A percentile compares a stretch with the other conserved stretches of the same genome.
Evolutionary conservation across 2,888 invertebrate species (phyloP).

Genomic region (Saturnia japonica): DNA sequence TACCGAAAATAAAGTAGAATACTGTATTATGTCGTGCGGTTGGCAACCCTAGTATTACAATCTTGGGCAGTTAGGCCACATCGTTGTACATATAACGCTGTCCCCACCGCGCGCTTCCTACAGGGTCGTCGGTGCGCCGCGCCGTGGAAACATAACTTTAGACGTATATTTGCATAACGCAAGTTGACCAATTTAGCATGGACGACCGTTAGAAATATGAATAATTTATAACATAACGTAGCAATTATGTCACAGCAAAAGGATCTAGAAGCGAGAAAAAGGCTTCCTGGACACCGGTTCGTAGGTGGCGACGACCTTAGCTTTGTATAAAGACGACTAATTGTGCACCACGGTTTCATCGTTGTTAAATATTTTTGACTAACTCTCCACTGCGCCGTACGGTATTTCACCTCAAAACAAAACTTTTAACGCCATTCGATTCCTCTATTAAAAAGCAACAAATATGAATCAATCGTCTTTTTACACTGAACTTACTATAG

Average conservation of each 20-base stretch:
- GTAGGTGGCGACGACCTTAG: background rate
- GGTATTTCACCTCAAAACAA: too few species aligned
- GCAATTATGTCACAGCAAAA: background rate
- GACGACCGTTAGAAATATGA: background rate
- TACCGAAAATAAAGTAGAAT: too few species aligned
- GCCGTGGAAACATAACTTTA: background rate
- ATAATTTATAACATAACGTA: background rate
- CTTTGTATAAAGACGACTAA: background rate
- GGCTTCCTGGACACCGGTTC: background rate
- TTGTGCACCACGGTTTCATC: background rate
- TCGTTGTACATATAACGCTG: too few species aligned
- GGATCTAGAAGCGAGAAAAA: background rate
- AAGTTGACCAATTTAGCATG: constrained; percentile 1
- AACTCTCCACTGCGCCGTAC: too few species aligned
- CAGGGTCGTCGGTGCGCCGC: background rate
- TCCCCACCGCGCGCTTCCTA: background rate
- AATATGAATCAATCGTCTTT: too few species aligned
- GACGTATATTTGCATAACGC: background rate
- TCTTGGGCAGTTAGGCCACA: too few species aligned
- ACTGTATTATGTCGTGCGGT: too few species aligned
- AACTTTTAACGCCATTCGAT: too few species aligned
- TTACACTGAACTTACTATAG: too few species aligned
- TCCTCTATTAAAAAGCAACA: too few species aligned
- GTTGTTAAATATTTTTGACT: too few species aligned
- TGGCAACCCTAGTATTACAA: too few species aligned